A percentile compares a stretch with the other conserved stretches of the same genome.
These are phyloP conservation scores for Epinotia ramella DNA, from an alignment of 2,888 invertebrate species.

Conservation along the genomic window DNA sequence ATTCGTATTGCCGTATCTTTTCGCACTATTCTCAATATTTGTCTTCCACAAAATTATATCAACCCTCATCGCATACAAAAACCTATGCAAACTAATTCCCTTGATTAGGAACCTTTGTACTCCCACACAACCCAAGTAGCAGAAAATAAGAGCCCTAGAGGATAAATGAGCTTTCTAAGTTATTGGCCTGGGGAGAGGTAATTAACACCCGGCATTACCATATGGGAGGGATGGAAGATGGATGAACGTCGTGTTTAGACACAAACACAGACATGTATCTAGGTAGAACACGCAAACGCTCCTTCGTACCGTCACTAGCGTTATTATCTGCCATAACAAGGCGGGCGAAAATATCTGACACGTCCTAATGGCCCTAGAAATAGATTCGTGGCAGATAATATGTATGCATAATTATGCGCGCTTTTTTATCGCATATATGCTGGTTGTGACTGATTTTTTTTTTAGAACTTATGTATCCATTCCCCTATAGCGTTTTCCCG, in stretches of 20 bases:
- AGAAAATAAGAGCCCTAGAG: constrained; percentile 43
- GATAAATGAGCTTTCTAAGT: constrained; percentile 57
- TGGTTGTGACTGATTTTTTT: too few relatives aligned
- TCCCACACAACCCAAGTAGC: constrained; percentile 19
- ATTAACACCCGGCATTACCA: constrained; percentile 46
- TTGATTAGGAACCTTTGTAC: constrained; percentile 38
- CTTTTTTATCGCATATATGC: too few relatives aligned
- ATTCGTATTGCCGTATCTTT: not conserved
- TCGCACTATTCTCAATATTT: not conserved
- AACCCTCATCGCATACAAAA: constrained; percentile 14
- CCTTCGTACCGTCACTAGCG: not conserved
- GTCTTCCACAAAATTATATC: not conserved
- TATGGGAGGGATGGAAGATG: constrained; percentile 44
- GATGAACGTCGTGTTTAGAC: constrained; percentile 18
- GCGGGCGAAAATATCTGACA: too few relatives aligned
- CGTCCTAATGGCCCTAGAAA: too few relatives aligned
- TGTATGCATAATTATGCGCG: too few relatives aligned
- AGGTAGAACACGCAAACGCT: not conserved
- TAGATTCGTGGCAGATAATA: too few relatives aligned
- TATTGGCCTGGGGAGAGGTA: constrained; percentile 53
- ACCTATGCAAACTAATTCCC: constrained; percentile 12
- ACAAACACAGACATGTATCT: not conserved
- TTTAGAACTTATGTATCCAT: too few relatives aligned
- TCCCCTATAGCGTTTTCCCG: too few relatives aligned
- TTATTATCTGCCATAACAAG: too few relatives aligned